phyloP scores from a whole-genome alignment of 2,888 invertebrate genomes.

The Cetonia aurata region DNA sequence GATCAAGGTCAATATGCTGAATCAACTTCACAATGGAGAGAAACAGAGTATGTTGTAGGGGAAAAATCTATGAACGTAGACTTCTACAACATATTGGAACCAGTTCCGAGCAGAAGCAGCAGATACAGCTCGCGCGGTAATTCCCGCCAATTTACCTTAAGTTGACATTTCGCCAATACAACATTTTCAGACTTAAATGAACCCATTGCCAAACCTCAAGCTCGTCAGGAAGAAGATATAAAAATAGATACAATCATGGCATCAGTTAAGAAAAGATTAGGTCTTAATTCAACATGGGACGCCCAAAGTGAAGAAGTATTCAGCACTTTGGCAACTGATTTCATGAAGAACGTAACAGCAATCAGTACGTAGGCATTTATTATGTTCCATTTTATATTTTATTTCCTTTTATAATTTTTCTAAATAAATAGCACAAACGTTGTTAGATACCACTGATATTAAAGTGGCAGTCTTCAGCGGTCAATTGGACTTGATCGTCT shows the following conservation, averaged over 20 bases:
- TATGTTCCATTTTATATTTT: no score
- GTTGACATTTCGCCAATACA: background rate
- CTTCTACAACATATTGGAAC: slow-evolving; percentile 84
- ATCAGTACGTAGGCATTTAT: slow-evolving; percentile 1
- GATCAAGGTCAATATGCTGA: slow-evolving; percentile 61
- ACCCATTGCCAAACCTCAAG: slow-evolving; percentile 41
- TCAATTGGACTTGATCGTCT: slow-evolving; percentile 87
- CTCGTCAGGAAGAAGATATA: slow-evolving; percentile 58
- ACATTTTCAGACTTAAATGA: background rate
- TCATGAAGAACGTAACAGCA: slow-evolving; percentile 77
- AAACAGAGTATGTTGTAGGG: slow-evolving; percentile 75
- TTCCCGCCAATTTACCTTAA: background rate
- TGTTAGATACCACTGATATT: slow-evolving; percentile 61
- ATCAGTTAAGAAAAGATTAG: slow-evolving; percentile 74
- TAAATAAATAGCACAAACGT: background rate
- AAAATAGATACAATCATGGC: slow-evolving; percentile 75
- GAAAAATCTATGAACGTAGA: slow-evolving; percentile 76
- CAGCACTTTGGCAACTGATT: slow-evolving; percentile 72
- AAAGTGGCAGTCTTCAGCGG: slow-evolving; percentile 80
- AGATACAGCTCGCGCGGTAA: slow-evolving; percentile 3
- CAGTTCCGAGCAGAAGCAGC: slow-evolving; percentile 53
- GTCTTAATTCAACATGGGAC: slow-evolving; percentile 79
- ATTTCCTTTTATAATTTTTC: no score
- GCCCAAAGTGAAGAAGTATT: slow-evolving; percentile 74
- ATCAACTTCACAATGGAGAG: slow-evolving; percentile 68